Base-by-base conservation (phyloP, 1,140 invertebrate genomes). In the Ooceraea biroi region DNA sequence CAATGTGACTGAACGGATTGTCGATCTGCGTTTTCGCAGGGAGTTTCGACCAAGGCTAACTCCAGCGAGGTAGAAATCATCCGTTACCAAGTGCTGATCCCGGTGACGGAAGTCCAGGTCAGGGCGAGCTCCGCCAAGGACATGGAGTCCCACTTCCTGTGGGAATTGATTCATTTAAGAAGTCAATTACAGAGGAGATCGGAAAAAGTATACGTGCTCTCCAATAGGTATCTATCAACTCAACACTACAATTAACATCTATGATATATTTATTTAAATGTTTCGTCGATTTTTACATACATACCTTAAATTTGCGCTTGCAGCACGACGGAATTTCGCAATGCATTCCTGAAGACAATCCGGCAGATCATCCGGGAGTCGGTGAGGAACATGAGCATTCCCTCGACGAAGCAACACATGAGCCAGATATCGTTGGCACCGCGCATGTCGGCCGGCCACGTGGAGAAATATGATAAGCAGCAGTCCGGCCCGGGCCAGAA, bases 81-180 rank as follows among this genome's bases (percentile, higher is more conserved):
- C 90, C 96, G 98, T 72, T 99, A 99, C 94, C 98, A 99, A 95
- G 98, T 98, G 63, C 94, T 99, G 48, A 99, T 99, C 90, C 98
- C 98, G 2, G 98, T 99, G 17, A 98, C 98, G 8, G 98, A 99
- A 95, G 98, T 99, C 14, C 98, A 99, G 95, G 98, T 99, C 55
- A 95, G 98, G 71, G 97, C 97, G 7, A 97, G 97, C 25, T 98
- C 97, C 1, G 97, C 98, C 60, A 98, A 98, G 92, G 98, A 99
- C 91, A 98, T 98, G 96, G 98, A 99, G 90, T 97, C 97, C 48
- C 98, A 99, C 94, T 99, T 98, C 95, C 95, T 99, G 63, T 99
- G 98, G 98, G 98, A 99, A 94, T 96, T 99, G 71, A 98, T 99
- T 87, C 98, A 99, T 94, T 95, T 99, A 76, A 96, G 98, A 89